These are phyloP conservation scores for Marcusenius ussheri DNA, from an alignment of 2,113 vertebrate genomes.

Conservation along the genomic window DNA sequence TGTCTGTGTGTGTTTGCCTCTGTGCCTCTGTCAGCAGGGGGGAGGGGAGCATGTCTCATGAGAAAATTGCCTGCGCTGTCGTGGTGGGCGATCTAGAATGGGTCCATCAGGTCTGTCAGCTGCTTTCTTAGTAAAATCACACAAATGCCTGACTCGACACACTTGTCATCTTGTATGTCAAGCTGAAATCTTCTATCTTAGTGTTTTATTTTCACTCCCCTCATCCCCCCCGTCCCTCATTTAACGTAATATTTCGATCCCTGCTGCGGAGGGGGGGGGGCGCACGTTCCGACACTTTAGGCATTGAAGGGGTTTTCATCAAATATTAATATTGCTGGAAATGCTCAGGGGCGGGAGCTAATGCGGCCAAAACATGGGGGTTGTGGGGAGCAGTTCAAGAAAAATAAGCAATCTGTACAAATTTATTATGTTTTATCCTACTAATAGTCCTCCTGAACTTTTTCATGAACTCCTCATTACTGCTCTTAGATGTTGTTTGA, in stretches of 20 bases:
- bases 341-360: slow-evolving; percentile 20
- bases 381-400: neutral
- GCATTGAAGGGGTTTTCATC: slow-evolving; percentile 12
- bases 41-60: neutral
- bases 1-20: neutral
- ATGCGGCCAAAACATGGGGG: slow-evolving; percentile 19
- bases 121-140: neutral
- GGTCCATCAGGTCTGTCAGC: neutral
- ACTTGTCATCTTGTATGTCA: neutral
- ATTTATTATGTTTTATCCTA: neutral
- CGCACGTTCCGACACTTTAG: slow-evolving; percentile 1
- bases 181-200: neutral
- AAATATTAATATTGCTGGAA: slow-evolving; percentile 21
- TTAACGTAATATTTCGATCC: neutral
- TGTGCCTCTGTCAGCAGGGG: neutral
- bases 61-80: neutral
- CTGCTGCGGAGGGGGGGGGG: neutral
- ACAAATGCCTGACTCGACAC: slow-evolving; percentile 1
- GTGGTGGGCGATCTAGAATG: neutral
- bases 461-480: slow-evolving; percentile 32
- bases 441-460: slow-evolving; percentile 22
- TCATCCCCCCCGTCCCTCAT: neutral
- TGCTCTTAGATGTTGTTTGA: slow-evolving; percentile 1
- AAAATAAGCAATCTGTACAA: slow-evolving; percentile 11
- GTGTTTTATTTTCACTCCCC: neutral